These are phyloP conservation scores for Helobdella robusta DNA, from an alignment of 2,888 invertebrate species.

Conservation along the genomic window DNA sequence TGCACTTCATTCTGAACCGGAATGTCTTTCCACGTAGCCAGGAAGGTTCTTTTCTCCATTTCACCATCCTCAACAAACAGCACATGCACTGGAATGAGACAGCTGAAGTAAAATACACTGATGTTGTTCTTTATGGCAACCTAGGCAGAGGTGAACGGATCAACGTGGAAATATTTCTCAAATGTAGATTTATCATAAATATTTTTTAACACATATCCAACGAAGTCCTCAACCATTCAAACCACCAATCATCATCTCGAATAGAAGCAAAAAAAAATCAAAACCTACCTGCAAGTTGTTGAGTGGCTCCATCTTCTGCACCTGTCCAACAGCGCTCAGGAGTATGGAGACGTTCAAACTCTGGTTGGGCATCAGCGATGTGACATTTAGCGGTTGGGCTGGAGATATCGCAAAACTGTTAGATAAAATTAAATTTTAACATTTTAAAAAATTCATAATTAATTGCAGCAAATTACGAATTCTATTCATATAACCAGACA, in stretches of 20 bases:
- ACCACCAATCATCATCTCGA: too few relatives aligned
- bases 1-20: conserved; percentile 95
- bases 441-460: not conserved
- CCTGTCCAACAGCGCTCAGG: conserved; percentile 71
- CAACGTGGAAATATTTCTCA: too few relatives aligned
- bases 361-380: conserved; percentile 68
- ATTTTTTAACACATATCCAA: too few relatives aligned
- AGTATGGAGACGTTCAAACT: conserved; percentile 67
- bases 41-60: conserved; percentile 89
- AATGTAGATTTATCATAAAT: too few relatives aligned
- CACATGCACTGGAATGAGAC: conserved; percentile 79
- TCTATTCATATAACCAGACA: not conserved
- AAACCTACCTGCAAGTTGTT: conserved; percentile 74
- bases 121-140: conserved; percentile 97
- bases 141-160: too few relatives aligned
- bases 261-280: not conserved
- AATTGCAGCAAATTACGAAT: not conserved
- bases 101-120: conserved; percentile 94
- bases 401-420: conserved; percentile 80
- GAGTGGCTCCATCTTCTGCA: conserved; percentile 93
- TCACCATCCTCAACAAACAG: conserved; percentile 92
- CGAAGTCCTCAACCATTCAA: too few relatives aligned
- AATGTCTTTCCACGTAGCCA: conserved; percentile 98
- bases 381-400: conserved; percentile 68
- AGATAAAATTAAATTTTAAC: not conserved